Evolutionary conservation across 2,113 vertebrate genomes (phyloP).

Genomic region (Panthera uncia): DNA sequence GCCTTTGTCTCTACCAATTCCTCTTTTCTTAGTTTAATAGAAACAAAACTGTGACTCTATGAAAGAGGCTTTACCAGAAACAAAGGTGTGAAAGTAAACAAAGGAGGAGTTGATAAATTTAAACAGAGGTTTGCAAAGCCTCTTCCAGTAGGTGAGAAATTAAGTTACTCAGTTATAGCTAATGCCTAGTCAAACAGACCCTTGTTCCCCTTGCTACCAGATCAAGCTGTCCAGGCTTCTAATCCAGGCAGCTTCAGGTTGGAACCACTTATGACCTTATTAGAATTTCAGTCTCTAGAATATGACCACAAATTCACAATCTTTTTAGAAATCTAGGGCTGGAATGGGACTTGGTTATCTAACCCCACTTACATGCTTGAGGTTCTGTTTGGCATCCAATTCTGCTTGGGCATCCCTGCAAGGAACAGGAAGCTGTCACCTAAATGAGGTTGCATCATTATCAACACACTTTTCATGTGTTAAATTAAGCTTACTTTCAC

Average conservation of each 20-base stretch:
- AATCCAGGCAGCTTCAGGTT: neutral
- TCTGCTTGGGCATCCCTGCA: neutral
- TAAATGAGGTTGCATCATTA: neutral
- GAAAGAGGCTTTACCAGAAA: slow-evolving; percentile 21
- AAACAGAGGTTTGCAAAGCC: slow-evolving; percentile 15
- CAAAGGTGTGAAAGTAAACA: slow-evolving; percentile 18
- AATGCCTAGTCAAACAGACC: neutral
- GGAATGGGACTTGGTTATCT: neutral
- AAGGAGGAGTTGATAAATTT: neutral
- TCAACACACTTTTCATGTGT: neutral
- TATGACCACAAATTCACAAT: neutral
- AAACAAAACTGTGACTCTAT: neutral
- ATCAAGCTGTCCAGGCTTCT: neutral
- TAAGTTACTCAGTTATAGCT: neutral
- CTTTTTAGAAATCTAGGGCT: neutral
- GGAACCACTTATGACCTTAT: neutral
- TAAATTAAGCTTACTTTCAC: neutral
- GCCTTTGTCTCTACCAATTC: neutral
- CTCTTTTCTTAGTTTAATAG: neutral
- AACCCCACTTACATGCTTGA: neutral
- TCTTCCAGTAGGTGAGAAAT: slow-evolving; percentile 1
- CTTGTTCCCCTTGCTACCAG: neutral
- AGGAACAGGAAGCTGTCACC: neutral
- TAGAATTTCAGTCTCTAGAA: neutral
- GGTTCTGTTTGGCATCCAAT: neutral